phyloP scores from a whole-genome alignment of 2,113 vertebrate species.

The Spea bombifrons region DNA sequence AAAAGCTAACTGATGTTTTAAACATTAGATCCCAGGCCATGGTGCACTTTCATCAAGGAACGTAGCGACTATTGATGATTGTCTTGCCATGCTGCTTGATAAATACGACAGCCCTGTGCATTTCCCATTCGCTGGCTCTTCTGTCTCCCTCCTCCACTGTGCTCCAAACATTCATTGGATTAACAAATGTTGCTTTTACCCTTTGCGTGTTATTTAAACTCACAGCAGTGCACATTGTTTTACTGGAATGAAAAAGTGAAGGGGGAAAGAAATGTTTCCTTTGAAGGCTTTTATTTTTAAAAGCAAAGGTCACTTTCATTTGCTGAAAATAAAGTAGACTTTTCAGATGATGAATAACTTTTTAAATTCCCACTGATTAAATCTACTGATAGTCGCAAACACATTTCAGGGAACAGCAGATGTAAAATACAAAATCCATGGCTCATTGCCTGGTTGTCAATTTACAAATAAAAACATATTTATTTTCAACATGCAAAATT shows the following conservation, averaged over 20 bases:
- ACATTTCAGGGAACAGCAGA: conserved; percentile 26
- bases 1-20: conserved; percentile 32
- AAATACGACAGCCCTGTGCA: conserved; percentile 18
- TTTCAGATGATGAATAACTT: conserved; percentile 30
- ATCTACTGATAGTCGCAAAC: conserved; percentile 30
- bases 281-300: conserved; percentile 27
- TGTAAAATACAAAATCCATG: conserved; percentile 21
- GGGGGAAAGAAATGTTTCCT: background rate
- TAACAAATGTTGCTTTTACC: conserved; percentile 28
- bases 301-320: conserved; percentile 34
- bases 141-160: background rate
- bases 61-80: conserved; percentile 27
- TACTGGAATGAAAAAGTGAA: conserved; percentile 23
- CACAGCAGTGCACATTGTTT: conserved; percentile 28
- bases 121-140: background rate
- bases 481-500: conserved; percentile 14
- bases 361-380: conserved; percentile 32
- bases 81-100: conserved; percentile 22
- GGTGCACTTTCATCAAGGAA: conserved; percentile 27
- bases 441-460: conserved; percentile 32
- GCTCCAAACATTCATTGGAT: background rate
- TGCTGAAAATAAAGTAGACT: conserved; percentile 25
- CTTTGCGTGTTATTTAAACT: conserved; percentile 21
- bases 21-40: conserved; percentile 32
- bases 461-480: conserved; percentile 40